A percentile compares a stretch with the other conserved stretches of the same genome.
phyloP scores from a whole-genome alignment of 2,888 invertebrate species.

The Notodonta dromedarius region DNA sequence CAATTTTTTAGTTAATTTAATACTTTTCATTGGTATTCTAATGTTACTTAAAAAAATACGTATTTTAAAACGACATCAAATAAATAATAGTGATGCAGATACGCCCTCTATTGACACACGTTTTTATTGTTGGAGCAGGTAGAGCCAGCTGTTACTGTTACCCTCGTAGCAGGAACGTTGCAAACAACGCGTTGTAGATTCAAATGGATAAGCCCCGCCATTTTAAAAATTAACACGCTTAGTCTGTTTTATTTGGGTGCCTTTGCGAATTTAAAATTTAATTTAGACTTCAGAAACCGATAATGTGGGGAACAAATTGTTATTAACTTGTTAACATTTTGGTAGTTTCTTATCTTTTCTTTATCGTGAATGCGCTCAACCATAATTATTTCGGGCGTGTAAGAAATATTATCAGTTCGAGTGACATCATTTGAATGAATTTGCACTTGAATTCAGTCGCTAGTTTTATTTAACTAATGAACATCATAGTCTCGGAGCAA shows the following conservation, averaged over 20 bases:
- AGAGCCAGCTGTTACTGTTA: constrained; percentile 72
- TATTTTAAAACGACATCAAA: not conserved
- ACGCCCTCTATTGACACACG: constrained; percentile 67
- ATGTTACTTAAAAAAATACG: not conserved
- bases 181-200: constrained; percentile 64
- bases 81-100: constrained; percentile 45
- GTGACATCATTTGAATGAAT: constrained; percentile 37
- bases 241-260: constrained; percentile 22
- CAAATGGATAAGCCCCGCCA: constrained; percentile 48
- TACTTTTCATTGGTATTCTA: not conserved
- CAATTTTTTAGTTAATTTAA: not conserved
- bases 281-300: not conserved
- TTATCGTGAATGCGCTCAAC: not conserved
- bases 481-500: not conserved
- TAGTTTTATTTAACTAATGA: constrained; percentile 12
- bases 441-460: constrained; percentile 20
- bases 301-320: not conserved
- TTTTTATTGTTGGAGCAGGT: constrained; percentile 76
- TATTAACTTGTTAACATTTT: constrained; percentile 2
- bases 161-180: constrained; percentile 59
- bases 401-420: constrained; percentile 15
- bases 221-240: constrained; percentile 57
- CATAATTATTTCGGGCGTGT: not conserved
- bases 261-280: constrained; percentile 8
- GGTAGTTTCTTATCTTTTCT: not conserved